Evolutionary conservation across 2,113 vertebrate genomes (phyloP), one percentile per base, ranked within the genome.

Genomic region (Zosterops japonicus): DNA sequence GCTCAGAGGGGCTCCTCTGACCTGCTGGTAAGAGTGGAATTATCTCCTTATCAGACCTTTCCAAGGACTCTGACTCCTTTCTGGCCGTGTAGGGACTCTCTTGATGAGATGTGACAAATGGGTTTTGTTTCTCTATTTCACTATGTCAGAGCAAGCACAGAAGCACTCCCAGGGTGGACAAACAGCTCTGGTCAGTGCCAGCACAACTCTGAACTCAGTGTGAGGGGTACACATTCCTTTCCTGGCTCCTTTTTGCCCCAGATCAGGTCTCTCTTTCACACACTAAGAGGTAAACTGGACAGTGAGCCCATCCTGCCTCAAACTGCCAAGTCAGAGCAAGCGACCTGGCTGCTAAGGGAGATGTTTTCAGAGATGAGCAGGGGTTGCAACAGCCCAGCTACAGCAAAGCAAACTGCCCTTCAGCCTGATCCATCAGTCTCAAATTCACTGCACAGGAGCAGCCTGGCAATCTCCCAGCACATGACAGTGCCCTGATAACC

Each of bases 401-500:
- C 46, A 81, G 71, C 81, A 42, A 25, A 77, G 79, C 21, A 50
- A 61, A 53, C 15, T 41, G 31, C 65, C 80, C 83, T 91, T 88
- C 87, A 12, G 56, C 65, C 52, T 5, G 14, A 44, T 57, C 67
- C 63, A 39, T 46, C 41, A 59, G 80, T 6, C 33, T n/a, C 70
- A 69, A 20, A 71, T 3, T 57, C 29, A 2, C 72, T 12, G 55
- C 49, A 36, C 3, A 56, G 89, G 87, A 67, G 11, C 60, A 90
- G 95, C 7, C 33, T 64, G 72, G 89, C 39, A 27, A 86, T 50
- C 94, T 94, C 95, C 94, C 8, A 92, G 87, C 87, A 72, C 72
- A 83, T 49, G 94, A 94, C 97, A 96, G 97, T 18, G 65, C 69
- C 61, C 93, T 8, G 14, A 90, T 94, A 96, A 83, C 89, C 79